Evolutionary conservation across 2,888 invertebrate species (phyloP).

Genomic region (Dilophus febrilis): DNA sequence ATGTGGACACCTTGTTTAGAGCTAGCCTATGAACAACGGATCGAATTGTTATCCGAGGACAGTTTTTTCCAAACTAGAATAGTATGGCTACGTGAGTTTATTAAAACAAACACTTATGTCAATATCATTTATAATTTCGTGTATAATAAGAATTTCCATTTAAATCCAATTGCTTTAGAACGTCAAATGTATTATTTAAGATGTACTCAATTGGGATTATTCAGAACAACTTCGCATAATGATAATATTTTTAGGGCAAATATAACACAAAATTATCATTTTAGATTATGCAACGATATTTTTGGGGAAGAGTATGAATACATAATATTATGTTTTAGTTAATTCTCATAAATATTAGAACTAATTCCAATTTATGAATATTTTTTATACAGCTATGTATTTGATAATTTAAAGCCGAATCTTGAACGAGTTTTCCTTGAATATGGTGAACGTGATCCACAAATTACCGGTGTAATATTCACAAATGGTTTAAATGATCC

Average conservation of each 20-base stretch:
- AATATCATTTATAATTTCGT: too few relatives aligned
- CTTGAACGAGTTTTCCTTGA: not conserved
- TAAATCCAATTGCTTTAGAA: too few relatives aligned
- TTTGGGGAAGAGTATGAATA: too few relatives aligned
- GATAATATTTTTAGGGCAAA: not conserved
- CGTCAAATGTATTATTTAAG: not conserved
- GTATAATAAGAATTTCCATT: too few relatives aligned
- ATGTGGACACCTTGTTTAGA: not conserved
- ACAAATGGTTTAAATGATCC: not conserved
- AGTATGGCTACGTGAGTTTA: too few relatives aligned
- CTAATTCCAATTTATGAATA: too few relatives aligned
- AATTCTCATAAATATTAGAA: too few relatives aligned
- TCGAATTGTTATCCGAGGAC: too few relatives aligned
- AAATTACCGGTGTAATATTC: not conserved
- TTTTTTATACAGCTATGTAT: not conserved
- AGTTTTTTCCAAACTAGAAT: not conserved
- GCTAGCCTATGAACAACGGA: not conserved
- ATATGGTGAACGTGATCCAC: not conserved
- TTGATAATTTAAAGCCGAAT: too few relatives aligned
- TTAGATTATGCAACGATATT: not conserved
- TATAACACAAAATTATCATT: not conserved
- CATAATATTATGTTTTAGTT: too few relatives aligned
- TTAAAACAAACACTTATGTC: too few relatives aligned
- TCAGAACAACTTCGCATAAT: not conserved
- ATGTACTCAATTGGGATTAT: not conserved